A percentile compares a stretch with the other conserved stretches of the same genome.
phyloP scores from a whole-genome alignment of 2,888 invertebrate species.

The Nomada hirtipes region DNA sequence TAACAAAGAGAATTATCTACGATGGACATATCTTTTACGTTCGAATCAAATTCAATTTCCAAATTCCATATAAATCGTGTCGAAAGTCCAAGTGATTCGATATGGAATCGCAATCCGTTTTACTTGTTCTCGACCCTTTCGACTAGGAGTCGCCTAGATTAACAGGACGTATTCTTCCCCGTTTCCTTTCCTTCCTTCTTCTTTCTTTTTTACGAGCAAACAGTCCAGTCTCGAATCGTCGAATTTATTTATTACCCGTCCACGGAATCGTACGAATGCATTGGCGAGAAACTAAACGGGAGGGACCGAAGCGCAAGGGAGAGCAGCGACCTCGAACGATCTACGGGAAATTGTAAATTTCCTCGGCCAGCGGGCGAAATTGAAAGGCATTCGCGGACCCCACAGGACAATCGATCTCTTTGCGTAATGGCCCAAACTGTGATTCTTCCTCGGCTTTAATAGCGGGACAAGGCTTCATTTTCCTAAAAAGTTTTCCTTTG shows the following conservation, averaged over 20 bases:
- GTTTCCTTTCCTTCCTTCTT: not conserved
- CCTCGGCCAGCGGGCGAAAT: constrained; percentile 67
- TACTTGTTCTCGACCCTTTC: constrained; percentile 5
- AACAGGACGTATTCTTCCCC: constrained; percentile 31
- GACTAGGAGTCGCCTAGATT: constrained; percentile 29
- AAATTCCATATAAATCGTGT: constrained; percentile 5
- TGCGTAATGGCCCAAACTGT: constrained; percentile 73
- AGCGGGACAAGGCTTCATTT: constrained; percentile 30
- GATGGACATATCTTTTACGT: not conserved
- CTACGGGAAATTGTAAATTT: constrained; percentile 77
- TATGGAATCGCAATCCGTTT: constrained; percentile 16
- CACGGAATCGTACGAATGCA: constrained; percentile 13
- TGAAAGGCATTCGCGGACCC: constrained; percentile 63
- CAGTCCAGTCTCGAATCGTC: constrained; percentile 29
- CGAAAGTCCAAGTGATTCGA: constrained; percentile 13
- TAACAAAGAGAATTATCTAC: not conserved
- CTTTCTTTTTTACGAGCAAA: constrained; percentile 52
- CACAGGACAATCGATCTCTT: constrained; percentile 63
- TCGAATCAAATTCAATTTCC: not conserved
- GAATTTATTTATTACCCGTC: constrained; percentile 28
- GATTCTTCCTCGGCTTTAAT: constrained; percentile 58
- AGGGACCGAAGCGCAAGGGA: constrained; percentile 26
- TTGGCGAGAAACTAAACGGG: constrained; percentile 2
- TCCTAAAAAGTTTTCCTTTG: constrained; percentile 24
- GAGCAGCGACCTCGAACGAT: constrained; percentile 46